Evolutionary conservation across 1,140 invertebrate species (phyloP), one percentile per base, ranked within the genome.

Genomic region (Psix sp.): DNA sequence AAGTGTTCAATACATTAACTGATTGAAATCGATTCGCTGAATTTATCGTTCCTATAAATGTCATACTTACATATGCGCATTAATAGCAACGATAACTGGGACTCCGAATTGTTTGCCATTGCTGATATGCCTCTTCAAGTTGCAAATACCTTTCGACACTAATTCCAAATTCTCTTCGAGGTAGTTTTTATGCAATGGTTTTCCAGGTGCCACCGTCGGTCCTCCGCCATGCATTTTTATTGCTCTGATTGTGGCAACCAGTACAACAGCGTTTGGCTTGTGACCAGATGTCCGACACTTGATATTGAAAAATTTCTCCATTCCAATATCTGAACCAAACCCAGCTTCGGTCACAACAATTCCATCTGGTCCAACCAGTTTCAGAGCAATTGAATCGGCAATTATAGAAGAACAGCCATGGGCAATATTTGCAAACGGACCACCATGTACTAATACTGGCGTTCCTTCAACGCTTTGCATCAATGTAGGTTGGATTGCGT

Each of bases 251-350:
- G 98, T 98, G 0, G 94, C 91, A 3, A 99, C 98, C 14, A 99
- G 87, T 0, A 99, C 97, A 16, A 96, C 93, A 77, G 93, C 95
- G 87, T 95, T 93, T 1, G 98, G 97, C 15, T 89, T 77, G 33
- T 94, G 89, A 0, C 93, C 94, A 4, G 97, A 98, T 33, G 93
- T 92, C 11, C 97, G 92, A 77, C 97, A 99, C 88, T 99, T 99
- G 54, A 99, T 99, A 84, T 99, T 92, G 84, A 98, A 97, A 88
- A 99, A 99, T 84, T 99, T 99, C 88, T 99, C 98, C 94, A 99
- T 96, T 39, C 93, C 98, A 82, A 99, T 98, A 86, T 99, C 98
- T n/a, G 97, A 97, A 18, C 97, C 98, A 86, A 99, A 99, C 7
- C 98, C 98, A 49, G 96, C 96, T 89, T 99, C 98, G 6, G 98